Conservation (phyloP, 2,113 vertebrate species). For the Todiramphus saurophagus region DNA sequence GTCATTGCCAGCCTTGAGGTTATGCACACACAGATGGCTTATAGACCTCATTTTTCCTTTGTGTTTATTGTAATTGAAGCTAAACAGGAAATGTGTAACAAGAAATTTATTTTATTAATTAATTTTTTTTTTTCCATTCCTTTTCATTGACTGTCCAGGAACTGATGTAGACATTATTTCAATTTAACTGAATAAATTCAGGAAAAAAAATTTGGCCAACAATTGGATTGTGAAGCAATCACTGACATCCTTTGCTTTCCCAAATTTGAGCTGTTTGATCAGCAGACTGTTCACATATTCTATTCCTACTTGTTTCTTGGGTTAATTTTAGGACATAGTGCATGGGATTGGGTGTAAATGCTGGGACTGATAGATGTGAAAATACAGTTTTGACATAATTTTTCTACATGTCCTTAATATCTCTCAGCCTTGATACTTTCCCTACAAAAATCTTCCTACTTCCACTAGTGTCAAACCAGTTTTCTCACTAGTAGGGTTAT, state of each 20-base stretch:
- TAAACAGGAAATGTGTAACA: not conserved
- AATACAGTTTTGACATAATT: not conserved
- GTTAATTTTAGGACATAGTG: not conserved
- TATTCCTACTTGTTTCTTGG: not conserved
- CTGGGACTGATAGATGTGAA: not conserved
- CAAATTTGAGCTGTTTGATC: not conserved
- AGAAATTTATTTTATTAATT: not conserved
- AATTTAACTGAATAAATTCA: not conserved
- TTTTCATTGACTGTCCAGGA: not conserved
- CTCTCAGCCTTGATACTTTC: not conserved
- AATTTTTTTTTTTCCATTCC: not conserved
- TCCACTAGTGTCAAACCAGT: not conserved
- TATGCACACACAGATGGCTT: slow-evolving; percentile 3
- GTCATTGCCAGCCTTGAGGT: slow-evolving; percentile 31
- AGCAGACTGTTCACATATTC: not conserved
- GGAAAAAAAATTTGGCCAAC: not conserved
- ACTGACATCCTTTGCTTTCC: not conserved
- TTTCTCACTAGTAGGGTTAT: not conserved
- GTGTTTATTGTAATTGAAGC: not conserved
- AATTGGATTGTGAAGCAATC: not conserved
- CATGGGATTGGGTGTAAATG: not conserved
- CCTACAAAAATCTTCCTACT: not conserved
- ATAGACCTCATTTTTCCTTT: not conserved
- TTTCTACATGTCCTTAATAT: not conserved
- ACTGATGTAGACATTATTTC: not conserved